A percentile compares a stretch with the other conserved stretches of the same genome.
Evolutionary conservation across 2,888 invertebrate species (phyloP).

Genomic region (Ctenicera cuprea): DNA sequence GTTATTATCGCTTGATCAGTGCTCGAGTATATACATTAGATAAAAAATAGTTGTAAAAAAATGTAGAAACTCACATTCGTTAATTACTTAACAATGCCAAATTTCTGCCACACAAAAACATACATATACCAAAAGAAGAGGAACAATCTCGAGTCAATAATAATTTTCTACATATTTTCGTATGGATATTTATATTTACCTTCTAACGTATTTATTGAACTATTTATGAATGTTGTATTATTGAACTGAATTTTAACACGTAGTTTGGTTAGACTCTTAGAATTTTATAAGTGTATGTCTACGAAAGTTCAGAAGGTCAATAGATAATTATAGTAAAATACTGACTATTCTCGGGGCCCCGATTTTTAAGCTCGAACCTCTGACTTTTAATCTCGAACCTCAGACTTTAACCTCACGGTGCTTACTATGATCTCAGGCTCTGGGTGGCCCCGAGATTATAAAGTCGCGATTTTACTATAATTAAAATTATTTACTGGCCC

Average conservation of each 20-base stretch:
- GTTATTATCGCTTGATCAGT: constrained; percentile 34
- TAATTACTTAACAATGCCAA: constrained; percentile 38
- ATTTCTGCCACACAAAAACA: constrained; percentile 46
- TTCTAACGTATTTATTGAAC: constrained; percentile 49
- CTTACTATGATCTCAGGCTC: too few species aligned
- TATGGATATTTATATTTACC: constrained; percentile 48
- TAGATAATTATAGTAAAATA: too few species aligned
- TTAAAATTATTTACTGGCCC: too few species aligned
- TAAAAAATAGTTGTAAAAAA: constrained; percentile 20
- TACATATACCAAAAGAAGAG: constrained; percentile 44
- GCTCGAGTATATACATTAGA: constrained; percentile 37
- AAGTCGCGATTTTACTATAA: too few species aligned
- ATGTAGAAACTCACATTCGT: constrained; percentile 30
- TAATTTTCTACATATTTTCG: constrained; percentile 51
- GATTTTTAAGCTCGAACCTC: too few species aligned
- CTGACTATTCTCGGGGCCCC: too few species aligned
- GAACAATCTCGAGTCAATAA: constrained; percentile 52
- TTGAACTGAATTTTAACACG: constrained; percentile 46
- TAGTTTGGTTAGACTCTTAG: constrained; percentile 45
- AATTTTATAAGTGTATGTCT: constrained; percentile 49
- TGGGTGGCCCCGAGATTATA: too few species aligned
- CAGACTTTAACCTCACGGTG: too few species aligned
- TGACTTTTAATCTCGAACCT: too few species aligned
- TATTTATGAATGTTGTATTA: constrained; percentile 49
- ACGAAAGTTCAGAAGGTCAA: too few species aligned